phyloP scores from a whole-genome alignment of 2,113 vertebrate genomes.

The Naja naja region DNA sequence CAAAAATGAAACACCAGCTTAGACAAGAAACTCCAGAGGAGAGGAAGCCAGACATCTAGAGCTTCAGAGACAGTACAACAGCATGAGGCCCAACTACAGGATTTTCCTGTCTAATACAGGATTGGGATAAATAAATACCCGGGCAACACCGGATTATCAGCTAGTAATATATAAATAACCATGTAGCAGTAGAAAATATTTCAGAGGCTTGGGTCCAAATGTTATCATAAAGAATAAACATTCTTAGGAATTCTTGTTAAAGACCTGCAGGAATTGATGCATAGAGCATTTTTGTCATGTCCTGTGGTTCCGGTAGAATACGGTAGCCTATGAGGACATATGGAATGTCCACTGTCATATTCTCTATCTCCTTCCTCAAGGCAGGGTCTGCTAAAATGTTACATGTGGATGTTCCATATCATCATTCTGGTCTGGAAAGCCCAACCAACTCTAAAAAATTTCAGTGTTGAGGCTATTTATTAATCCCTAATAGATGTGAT shows the following conservation, averaged over 20 bases:
- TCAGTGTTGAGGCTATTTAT: not conserved
- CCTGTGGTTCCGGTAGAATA: not conserved
- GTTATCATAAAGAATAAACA: not conserved
- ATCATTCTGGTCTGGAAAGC: not conserved
- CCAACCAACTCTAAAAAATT: not conserved
- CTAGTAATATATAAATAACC: not conserved
- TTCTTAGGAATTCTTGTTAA: not conserved
- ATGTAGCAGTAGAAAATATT: not conserved
- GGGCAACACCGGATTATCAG: too few species aligned
- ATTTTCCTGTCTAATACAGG: too few species aligned
- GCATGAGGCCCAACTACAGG: too few species aligned
- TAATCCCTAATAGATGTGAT: not conserved
- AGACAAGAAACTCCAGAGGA: too few species aligned
- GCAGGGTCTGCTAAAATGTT: not conserved
- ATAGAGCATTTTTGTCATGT: not conserved
- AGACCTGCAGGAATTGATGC: not conserved
- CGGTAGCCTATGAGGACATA: not conserved
- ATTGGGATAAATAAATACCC: too few species aligned
- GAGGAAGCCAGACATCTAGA: too few species aligned
- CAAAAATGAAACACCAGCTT: too few species aligned
- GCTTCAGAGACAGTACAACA: too few species aligned
- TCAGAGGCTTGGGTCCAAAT: not conserved
- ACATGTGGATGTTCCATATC: not conserved
- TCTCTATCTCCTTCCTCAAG: not conserved
- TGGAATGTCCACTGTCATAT: not conserved